These are phyloP conservation scores for Thunnus maccoyii DNA, from an alignment of 2,113 vertebrate species.

Conservation along the genomic window DNA sequence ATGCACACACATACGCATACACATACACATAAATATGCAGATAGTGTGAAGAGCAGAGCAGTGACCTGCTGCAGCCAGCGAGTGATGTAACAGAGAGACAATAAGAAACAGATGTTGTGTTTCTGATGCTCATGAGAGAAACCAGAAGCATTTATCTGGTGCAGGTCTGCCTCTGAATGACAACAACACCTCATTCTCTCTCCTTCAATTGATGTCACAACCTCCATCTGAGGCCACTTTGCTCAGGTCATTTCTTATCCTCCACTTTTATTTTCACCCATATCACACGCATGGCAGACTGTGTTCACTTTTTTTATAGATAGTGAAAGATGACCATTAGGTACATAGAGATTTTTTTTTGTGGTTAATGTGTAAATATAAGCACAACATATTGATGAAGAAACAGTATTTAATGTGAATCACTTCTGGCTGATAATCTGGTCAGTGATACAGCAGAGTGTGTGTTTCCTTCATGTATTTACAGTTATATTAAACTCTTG, in stretches of 20 bases:
- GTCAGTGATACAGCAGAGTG: too few species aligned
- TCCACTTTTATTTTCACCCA: too few species aligned
- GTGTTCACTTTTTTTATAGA: too few species aligned
- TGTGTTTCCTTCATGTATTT: too few species aligned
- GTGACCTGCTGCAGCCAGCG: slow-evolving; percentile 22
- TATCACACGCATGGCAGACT: background rate
- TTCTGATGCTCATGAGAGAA: slow-evolving; percentile 36
- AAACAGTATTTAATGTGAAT: too few species aligned
- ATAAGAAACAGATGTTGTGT: slow-evolving; percentile 43
- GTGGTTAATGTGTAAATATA: too few species aligned
- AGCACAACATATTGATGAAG: too few species aligned
- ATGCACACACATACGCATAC: background rate
- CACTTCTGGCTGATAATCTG: too few species aligned
- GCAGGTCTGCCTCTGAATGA: background rate
- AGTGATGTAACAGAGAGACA: background rate
- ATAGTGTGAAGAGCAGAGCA: slow-evolving; percentile 11
- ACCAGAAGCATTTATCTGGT: slow-evolving; percentile 25
- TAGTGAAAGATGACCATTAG: too few species aligned
- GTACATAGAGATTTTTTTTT: too few species aligned
- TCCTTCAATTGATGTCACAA: slow-evolving; percentile 55
- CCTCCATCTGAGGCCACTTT: slow-evolving; percentile 59
- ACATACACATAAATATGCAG: background rate
- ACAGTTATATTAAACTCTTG: too few species aligned
- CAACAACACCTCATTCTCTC: slow-evolving; percentile 45
- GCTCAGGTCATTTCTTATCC: slow-evolving; percentile 25